Base-by-base conservation (phyloP, 2,797 vertebrate genomes). In the Esox lucius region DNA sequence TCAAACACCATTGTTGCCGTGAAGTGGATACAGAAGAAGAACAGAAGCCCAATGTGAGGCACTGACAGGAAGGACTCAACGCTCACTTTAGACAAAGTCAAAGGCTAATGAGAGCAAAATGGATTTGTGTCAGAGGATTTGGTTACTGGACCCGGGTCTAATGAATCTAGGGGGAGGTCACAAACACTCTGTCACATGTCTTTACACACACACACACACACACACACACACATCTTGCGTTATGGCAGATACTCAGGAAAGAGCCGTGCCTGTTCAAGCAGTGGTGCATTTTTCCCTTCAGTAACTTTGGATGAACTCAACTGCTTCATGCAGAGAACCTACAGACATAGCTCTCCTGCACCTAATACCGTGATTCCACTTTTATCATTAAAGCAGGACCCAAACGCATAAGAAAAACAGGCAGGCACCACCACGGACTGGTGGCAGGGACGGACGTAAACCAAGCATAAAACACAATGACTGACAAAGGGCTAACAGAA, bases 41-140 rank as follows among this genome's bases (percentile, higher is more conserved):
- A 16, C 26, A 42, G 67, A 80, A 56, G 26, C 56, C 70, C 49
- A 6, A 16, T 76, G 39, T 85, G 77, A 75, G 78, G 72, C 71
- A 68, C 51, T 24, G 49, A 75, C 0, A 17, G 4, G 49, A 77
- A 0, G 12, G 4, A 26, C 31, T 46, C 39, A 71, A 64, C 69
- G 56, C 69, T 68, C 1, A 24, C 62, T 72, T 78, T 49, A 78
- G 81, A 87, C 83, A 83, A 76, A 78, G 70, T 75, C 12, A 73
- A 76, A 80, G 70, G 61, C 79, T 86, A 87, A 82, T 86, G 78
- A 85, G 76, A 81, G 79, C 75, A 81, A 81, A 89, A 85, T 79
- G 74, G 76, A 85, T 87, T 81, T 78, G 67, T 79, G 75, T 70
- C 67, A 78, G 76, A 88, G 70, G 80, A 85, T 87, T 83, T 84